These are phyloP conservation scores for Gadus chalcogrammus DNA, from an alignment of 2,113 vertebrate species.

Conservation along the genomic window DNA sequence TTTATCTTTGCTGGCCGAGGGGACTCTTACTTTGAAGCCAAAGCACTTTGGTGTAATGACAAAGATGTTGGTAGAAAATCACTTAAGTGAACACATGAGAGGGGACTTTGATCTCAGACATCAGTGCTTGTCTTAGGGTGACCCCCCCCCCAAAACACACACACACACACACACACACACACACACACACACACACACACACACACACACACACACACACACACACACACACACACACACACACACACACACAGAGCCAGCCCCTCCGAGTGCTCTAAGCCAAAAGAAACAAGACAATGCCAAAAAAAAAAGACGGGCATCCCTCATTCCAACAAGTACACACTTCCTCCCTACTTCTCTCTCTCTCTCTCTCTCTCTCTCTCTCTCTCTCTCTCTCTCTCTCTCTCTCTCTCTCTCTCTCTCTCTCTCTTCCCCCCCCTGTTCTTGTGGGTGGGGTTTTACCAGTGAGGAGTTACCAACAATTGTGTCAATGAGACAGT, in stretches of 20 bases:
- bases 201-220: neutral
- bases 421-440: slow-evolving; percentile 4
- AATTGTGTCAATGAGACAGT: slow-evolving; percentile 52
- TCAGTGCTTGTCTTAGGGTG: slow-evolving; percentile 50
- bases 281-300: neutral
- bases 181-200: neutral
- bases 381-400: slow-evolving; percentile 8
- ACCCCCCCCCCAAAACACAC: neutral
- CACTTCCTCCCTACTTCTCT: slow-evolving; percentile 6
- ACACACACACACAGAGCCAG: neutral
- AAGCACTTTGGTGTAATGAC: slow-evolving; percentile 48
- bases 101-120: slow-evolving; percentile 63
- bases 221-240: neutral
- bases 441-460: slow-evolving; percentile 50
- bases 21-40: no score
- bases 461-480: slow-evolving; percentile 22
- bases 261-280: neutral
- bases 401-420: slow-evolving; percentile 21
- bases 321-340: slow-evolving; percentile 10
- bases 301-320: neutral
- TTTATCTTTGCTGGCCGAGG: no score
- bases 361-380: slow-evolving; percentile 19
- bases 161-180: neutral
- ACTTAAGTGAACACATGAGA: slow-evolving; percentile 28
- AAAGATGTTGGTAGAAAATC: slow-evolving; percentile 38